phyloP scores from a whole-genome alignment of 1,140 invertebrate species.

The Drosophila busckii region DNA sequence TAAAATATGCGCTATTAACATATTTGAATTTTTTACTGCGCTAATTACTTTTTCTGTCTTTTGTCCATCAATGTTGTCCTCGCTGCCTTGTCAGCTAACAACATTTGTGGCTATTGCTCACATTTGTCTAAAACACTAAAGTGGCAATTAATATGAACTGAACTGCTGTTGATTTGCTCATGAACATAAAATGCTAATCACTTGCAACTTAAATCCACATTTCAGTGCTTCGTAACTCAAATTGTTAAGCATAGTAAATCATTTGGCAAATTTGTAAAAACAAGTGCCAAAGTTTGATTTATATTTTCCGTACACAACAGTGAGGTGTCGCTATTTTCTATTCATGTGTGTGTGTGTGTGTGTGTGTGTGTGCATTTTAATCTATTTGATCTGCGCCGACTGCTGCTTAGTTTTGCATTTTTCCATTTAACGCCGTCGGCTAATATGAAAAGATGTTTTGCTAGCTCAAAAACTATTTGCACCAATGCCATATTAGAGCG shows the following conservation, averaged over 20 bases:
- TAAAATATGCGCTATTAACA: too few species aligned
- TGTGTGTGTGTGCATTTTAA: slow-evolving; percentile 32
- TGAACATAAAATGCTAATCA: slow-evolving; percentile 75
- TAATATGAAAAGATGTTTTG: slow-evolving; percentile 43
- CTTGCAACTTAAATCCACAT: slow-evolving; percentile 53
- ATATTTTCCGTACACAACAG: slow-evolving; percentile 48
- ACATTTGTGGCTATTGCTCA: too few species aligned
- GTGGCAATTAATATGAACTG: slow-evolving; percentile 65
- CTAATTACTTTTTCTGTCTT: too few species aligned
- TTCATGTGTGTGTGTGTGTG: slow-evolving; percentile 3
- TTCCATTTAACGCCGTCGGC: slow-evolving; percentile 34
- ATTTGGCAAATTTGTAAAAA: slow-evolving; percentile 32
- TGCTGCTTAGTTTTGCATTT: slow-evolving; percentile 54
- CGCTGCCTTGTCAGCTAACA: too few species aligned
- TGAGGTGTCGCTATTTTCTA: neutral
- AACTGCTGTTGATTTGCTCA: slow-evolving; percentile 67
- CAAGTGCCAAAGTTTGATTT: slow-evolving; percentile 59
- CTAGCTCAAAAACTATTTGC: slow-evolving; percentile 26
- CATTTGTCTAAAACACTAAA: slow-evolving; percentile 64
- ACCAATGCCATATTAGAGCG: slow-evolving; percentile 15
- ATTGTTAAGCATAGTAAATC: slow-evolving; percentile 35
- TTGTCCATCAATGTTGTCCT: too few species aligned
- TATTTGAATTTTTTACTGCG: too few species aligned
- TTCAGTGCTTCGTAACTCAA: slow-evolving; percentile 54
- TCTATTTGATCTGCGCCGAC: slow-evolving; percentile 74